Percentiles rank a stretch among this genome's conserved stretches.
phyloP scores from a whole-genome alignment of 2,888 invertebrate genomes.

The Mystacides longicornis region DNA sequence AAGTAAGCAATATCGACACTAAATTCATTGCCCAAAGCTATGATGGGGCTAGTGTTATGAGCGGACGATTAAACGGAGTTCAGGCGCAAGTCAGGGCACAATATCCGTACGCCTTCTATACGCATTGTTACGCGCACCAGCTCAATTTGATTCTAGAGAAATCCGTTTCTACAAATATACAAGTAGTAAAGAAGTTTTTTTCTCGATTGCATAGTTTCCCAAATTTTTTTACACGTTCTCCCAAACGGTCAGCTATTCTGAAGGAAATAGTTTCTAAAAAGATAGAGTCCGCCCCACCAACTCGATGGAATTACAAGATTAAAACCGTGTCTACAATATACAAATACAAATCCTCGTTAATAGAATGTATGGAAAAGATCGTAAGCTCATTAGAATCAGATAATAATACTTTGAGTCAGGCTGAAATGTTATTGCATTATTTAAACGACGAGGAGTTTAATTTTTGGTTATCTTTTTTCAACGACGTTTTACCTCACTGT shows the following conservation, averaged over 20 bases:
- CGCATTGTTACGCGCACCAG: slow-evolving; percentile 29
- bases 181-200: slow-evolving; percentile 27
- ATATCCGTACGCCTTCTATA: slow-evolving; percentile 23
- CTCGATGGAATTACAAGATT: slow-evolving; percentile 13
- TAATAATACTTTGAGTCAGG: slow-evolving; percentile 20
- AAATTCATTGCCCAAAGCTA: slow-evolving; percentile 30
- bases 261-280: slow-evolving; percentile 7
- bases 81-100: slow-evolving; percentile 26
- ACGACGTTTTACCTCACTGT: slow-evolving; percentile 21
- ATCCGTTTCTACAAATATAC: slow-evolving; percentile 15
- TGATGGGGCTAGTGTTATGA: slow-evolving; percentile 29
- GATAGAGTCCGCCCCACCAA: slow-evolving; percentile 14
- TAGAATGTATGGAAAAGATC: background rate
- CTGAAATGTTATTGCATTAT: slow-evolving; percentile 10
- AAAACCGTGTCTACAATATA: background rate
- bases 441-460: slow-evolving; percentile 20
- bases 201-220: slow-evolving; percentile 22
- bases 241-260: slow-evolving; percentile 1
- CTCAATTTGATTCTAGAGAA: slow-evolving; percentile 26
- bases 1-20: slow-evolving; percentile 18
- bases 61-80: slow-evolving; percentile 27
- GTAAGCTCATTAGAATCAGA: background rate
- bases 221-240: slow-evolving; percentile 15
- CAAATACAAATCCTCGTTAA: background rate
- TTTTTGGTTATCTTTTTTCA: slow-evolving; percentile 23